Percentiles rank a stretch among this genome's conserved stretches.
Conservation (phyloP, 2,888 invertebrate species). For the Drosophila prolongata region DNA sequence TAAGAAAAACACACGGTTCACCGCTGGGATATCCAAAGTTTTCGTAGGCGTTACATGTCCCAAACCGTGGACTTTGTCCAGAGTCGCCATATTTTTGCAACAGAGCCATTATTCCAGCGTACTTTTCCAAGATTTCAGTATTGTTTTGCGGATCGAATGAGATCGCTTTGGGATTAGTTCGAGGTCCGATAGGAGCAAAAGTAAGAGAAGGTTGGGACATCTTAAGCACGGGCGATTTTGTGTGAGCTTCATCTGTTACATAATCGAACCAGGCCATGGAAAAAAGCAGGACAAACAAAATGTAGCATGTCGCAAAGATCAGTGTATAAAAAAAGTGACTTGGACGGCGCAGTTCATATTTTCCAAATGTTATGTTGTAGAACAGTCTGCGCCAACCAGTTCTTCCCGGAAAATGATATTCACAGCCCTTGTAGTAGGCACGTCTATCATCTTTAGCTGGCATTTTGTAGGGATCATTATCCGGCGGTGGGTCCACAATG, state of each 20-base stretch:
- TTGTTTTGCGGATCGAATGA: conserved; percentile 28
- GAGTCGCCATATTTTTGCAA: conserved; percentile 31
- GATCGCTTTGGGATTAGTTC: conserved; percentile 1
- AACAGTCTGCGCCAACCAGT: conserved; percentile 8
- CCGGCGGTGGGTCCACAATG: conserved; percentile 3
- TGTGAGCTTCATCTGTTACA: conserved; percentile 5
- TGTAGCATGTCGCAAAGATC: neutral
- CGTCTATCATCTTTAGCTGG: conserved; percentile 2
- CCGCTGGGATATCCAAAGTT: conserved; percentile 45
- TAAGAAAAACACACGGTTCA: conserved; percentile 60
- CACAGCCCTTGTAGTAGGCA: conserved; percentile 40
- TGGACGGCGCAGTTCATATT: neutral
- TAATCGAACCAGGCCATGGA: conserved; percentile 22
- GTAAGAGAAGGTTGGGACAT: conserved; percentile 45
- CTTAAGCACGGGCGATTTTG: conserved; percentile 1
- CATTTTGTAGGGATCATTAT: conserved; percentile 10
- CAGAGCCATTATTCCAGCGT: neutral
- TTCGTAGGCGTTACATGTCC: conserved; percentile 35
- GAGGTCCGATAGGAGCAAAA: conserved; percentile 27
- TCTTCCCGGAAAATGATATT: conserved; percentile 55
- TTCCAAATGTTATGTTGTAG: conserved; percentile 6
- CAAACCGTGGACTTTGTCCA: conserved; percentile 33
- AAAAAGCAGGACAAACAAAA: conserved; percentile 1
- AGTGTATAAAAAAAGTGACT: conserved; percentile 25
- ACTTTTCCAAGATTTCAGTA: neutral